Percentiles rank a stretch among this genome's conserved stretches.
These are phyloP conservation scores for Macrosteles quadrilineatus DNA, from an alignment of 1,140 invertebrate genomes.

Conservation along the genomic window DNA sequence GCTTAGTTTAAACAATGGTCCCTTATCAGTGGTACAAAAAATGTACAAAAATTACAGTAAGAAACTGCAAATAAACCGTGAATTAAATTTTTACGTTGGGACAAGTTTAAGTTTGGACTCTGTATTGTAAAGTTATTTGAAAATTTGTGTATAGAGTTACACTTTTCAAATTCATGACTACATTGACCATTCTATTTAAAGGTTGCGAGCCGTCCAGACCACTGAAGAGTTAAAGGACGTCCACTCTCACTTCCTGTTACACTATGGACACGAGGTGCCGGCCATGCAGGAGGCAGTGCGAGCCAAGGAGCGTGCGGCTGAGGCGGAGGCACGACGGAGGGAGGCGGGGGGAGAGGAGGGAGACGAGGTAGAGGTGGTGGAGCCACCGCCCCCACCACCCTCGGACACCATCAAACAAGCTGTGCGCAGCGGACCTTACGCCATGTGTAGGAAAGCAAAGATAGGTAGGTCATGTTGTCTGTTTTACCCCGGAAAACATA, in stretches of 20 bases:
- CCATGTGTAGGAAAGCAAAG: conserved; percentile 80
- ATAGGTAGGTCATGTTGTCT: conserved; percentile 57
- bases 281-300: conserved; percentile 46
- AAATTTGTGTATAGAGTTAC: too few species aligned
- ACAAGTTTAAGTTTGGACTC: too few species aligned
- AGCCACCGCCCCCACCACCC: conserved; percentile 59
- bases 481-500: too few species aligned
- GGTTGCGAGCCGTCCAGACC: conserved; percentile 76
- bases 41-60: too few species aligned
- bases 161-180: too few species aligned
- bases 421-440: conserved; percentile 82
- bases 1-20: too few species aligned
- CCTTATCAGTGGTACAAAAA: too few species aligned
- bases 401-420: conserved; percentile 78
- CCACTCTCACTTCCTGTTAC: conserved; percentile 90
- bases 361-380: conserved; percentile 54
- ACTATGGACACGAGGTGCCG: conserved; percentile 76
- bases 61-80: too few species aligned
- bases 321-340: conserved; percentile 58
- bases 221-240: conserved; percentile 91
- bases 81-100: too few species aligned
- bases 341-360: conserved; percentile 55
- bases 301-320: conserved; percentile 57
- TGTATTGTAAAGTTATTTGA: too few species aligned
- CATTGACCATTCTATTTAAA: too few species aligned